phyloP scores from a whole-genome alignment of 2,888 invertebrate genomes.

The Mimumesa dahlbomi region DNA sequence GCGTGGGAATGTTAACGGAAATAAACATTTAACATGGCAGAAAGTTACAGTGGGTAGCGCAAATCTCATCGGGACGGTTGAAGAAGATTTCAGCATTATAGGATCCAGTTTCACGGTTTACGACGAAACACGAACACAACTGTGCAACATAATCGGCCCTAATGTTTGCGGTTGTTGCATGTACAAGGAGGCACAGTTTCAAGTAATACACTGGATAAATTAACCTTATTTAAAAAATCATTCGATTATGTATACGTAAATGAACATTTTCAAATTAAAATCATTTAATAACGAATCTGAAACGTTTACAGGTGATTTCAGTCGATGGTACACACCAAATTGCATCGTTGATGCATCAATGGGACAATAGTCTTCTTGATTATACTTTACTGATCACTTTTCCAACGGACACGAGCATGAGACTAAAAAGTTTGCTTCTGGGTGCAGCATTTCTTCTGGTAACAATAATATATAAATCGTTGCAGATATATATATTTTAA shows the following conservation, averaged over 20 bases:
- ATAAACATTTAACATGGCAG: constrained; percentile 46
- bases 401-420: constrained; percentile 87
- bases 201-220: constrained; percentile 80
- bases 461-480: constrained; percentile 71
- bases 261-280: no score
- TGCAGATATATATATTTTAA: not conserved
- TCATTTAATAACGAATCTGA: not conserved
- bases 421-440: constrained; percentile 89
- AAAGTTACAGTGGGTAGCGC: constrained; percentile 68
- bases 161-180: constrained; percentile 84
- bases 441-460: constrained; percentile 93
- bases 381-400: constrained; percentile 89
- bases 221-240: no score
- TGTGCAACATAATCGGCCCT: constrained; percentile 89
- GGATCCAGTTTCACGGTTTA: constrained; percentile 86
- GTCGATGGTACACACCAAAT: constrained; percentile 84
- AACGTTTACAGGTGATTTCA: constrained; percentile 65
- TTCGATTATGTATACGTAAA: no score
- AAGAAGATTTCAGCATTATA: constrained; percentile 86
- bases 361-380: constrained; percentile 86
- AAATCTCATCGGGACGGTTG: constrained; percentile 86
- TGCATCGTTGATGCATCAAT: constrained; percentile 87
- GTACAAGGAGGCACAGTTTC: constrained; percentile 85
- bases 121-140: constrained; percentile 83
- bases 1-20: not conserved